phyloP scores from a whole-genome alignment of 2,888 invertebrate genomes.

The Corbicula japonica region DNA sequence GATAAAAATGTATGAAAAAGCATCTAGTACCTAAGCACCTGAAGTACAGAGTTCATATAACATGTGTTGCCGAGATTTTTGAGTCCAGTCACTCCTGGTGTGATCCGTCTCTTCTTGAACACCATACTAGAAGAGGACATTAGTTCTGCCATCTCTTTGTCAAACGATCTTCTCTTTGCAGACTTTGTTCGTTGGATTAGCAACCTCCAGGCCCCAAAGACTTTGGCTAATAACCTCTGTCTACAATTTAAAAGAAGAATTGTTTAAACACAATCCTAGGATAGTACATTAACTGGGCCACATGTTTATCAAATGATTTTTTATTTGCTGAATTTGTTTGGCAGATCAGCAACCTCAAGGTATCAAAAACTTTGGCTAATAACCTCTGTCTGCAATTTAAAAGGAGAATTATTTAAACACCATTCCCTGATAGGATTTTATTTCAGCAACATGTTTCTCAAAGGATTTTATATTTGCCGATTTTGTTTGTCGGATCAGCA shows the following conservation, averaged over 20 bases:
- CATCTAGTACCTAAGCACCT: constrained; percentile 85
- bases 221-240: constrained; percentile 77
- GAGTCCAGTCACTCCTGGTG: constrained; percentile 86
- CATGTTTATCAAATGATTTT: constrained; percentile 12
- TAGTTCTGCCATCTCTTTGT: constrained; percentile 9
- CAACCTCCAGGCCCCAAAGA: constrained; percentile 78
- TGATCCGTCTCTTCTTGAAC: constrained; percentile 72
- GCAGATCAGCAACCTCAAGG: constrained; percentile 71
- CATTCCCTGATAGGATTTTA: constrained; percentile 36
- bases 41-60: constrained; percentile 86
- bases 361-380: constrained; percentile 77
- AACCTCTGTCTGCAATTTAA: constrained; percentile 79
- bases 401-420: no score
- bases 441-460: constrained; percentile 5
- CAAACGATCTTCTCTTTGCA: constrained; percentile 19
- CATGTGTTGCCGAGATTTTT: constrained; percentile 86
- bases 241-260: no score
- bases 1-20: no score
- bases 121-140: constrained; percentile 40
- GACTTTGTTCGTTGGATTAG: constrained; percentile 41
- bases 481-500: constrained; percentile 40
- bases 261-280: constrained; percentile 51
- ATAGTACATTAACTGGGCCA: constrained; percentile 17
- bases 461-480: constrained; percentile 21
- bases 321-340: constrained; percentile 40